Evolutionary conservation across 2,113 vertebrate genomes (phyloP), one percentile per base, ranked within the genome.

Genomic region (Sardina pilchardus): DNA sequence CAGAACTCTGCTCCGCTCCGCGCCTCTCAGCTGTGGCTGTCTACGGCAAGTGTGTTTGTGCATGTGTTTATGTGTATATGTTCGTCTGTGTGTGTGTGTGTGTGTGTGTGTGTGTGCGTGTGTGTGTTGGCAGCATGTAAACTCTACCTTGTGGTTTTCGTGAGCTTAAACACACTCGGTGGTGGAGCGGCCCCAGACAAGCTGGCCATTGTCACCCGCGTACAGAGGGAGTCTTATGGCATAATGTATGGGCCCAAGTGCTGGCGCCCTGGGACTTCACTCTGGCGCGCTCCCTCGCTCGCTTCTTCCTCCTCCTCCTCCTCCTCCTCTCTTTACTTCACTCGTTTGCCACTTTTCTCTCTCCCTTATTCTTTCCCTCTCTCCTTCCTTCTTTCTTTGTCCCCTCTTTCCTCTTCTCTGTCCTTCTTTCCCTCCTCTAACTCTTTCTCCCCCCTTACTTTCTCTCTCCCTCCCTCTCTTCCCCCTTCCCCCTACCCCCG

Each of bases 141-240:
- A 92, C 83, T 71, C 90, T 92, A 92, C 91, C 92, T 92, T 94
- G 93, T 91, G 93, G 93, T 93, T 88, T 90, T 85, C 30, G 87
- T 84, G 85, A 93, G 88, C 91, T 93, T 92, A 93, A 93, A 94
- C 91, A 91, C 81, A 88, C 89, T 85, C 78, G 81, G 86, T 90
- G 17, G 50, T 89, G 83, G 88, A 84, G 88, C 88, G 89, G 89
- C 85, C 87, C 90, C 44, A 92, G 78, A 95, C 95, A 95, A 91
- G 87, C 91, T 85, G 87, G 88, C 88, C 93, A 93, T 94, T 95
- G 93, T 95, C 93, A 94, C 86, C 85, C 89, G 83, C 85, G 84
- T 90, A 91, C 86, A 90, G 83, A 87, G 89, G 88, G 87, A 92
- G 89, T 88, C 85, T 91, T 89, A 86, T 82, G 67, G 84, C 88